Conservation (phyloP, 2,797 vertebrate species). For the Arvicola amphibius region DNA sequence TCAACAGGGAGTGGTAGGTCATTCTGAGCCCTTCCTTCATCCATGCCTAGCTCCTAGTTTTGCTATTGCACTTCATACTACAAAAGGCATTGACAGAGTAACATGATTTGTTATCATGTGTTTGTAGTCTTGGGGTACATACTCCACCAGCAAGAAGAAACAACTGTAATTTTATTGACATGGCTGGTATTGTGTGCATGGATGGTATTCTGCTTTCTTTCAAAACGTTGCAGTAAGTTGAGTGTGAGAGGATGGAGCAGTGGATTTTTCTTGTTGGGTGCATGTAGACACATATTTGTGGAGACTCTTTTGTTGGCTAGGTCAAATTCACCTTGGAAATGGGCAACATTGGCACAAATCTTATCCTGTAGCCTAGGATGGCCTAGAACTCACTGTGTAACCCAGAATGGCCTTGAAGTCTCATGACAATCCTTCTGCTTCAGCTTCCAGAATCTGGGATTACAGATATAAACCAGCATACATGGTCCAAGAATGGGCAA, state of each 20-base stretch:
- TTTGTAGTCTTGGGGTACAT: not conserved
- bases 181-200: accelerated
- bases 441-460: not conserved
- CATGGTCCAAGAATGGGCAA: not conserved
- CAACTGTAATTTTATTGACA: accelerated
- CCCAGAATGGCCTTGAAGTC: not conserved
- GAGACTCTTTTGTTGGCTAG: not conserved
- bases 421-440: not conserved
- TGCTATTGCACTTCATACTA: not conserved
- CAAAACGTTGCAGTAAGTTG: not conserved
- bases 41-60: not conserved
- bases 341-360: no score
- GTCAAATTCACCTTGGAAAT: not conserved
- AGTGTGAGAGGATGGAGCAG: no score
- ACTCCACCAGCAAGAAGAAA: not conserved
- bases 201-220: not conserved
- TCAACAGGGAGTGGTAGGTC: not conserved
- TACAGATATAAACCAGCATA: not conserved
- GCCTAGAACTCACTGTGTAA: not conserved
- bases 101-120: not conserved
- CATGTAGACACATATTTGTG: accelerated
- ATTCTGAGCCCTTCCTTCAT: not conserved
- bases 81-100: not conserved
- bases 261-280: accelerated
- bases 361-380: not conserved